Evolutionary conservation across 30 jellyfish, hydroid and myxozoan genomes (phyloP).

Genomic region (Nemopilema nomurai): DNA sequence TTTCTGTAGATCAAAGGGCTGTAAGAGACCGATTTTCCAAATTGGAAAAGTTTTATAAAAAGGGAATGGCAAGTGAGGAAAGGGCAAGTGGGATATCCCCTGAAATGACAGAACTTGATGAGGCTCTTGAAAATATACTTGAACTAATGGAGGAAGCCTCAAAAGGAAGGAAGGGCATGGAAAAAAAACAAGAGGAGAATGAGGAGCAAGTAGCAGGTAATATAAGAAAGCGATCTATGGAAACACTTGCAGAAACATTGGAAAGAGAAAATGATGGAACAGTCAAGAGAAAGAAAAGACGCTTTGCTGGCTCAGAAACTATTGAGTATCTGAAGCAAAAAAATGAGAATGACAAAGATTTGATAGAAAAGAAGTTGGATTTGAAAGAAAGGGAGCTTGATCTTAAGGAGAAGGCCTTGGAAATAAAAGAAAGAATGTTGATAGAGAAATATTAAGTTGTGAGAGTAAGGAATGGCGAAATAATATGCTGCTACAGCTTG

Average conservation of each 20-base stretch:
- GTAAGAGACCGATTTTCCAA: neutral
- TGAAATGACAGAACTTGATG: conserved; percentile 5
- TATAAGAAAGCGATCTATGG: neutral
- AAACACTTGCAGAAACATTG: neutral
- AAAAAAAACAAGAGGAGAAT: neutral
- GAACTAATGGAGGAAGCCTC: conserved; percentile 1
- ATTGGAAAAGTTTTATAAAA: neutral
- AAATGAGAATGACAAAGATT: neutral
- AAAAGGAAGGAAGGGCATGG: neutral
- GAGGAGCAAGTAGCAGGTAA: neutral
- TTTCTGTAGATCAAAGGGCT: conserved; percentile 12
- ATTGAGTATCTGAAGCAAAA: neutral
- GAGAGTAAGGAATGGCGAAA: neutral
- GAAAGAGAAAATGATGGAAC: neutral
- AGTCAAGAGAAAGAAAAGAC: neutral
- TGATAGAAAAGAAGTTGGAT: neutral
- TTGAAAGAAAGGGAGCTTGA: neutral
- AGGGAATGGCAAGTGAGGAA: no score
- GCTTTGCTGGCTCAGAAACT: neutral
- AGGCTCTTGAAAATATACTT: conserved; percentile 5
- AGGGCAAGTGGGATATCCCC: conserved; percentile 16
- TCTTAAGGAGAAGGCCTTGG: no score
- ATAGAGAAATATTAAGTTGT: neutral
- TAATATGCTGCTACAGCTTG: neutral
- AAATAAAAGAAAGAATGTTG: neutral